Base-by-base conservation (phyloP, 2,797 vertebrate genomes). In the Sandelia bainsii region DNA sequence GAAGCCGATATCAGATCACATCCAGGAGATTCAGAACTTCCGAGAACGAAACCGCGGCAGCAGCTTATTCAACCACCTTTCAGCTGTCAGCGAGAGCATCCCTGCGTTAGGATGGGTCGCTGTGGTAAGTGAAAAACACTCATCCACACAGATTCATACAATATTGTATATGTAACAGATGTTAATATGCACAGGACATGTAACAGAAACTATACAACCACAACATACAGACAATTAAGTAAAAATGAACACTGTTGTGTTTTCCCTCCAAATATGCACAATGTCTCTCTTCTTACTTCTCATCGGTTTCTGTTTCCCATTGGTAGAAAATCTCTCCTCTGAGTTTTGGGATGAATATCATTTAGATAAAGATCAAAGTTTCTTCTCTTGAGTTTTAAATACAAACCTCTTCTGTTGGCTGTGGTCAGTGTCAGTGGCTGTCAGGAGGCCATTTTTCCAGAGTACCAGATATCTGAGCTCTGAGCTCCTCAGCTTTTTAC, bases 41-140 rank as follows among this genome's bases (percentile, higher is more conserved):
- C 91, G 98, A 64, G 98, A 99, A 83, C 94, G 93, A 80, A 97
- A 99, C 91, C 96, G 98, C 11, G 97, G 97, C 48, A 98, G 97
- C 86, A 58, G 62, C 70, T 91, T 98, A 90, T 99, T 99, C 90
- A 99, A 99, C 89, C 98, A 99, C 84, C 95, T 99, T 51, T 99
- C 98, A 0, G 98, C 98, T 0, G 92, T 99, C 88, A 99, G 98
- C 4, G 98, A 99, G 87, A 99, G 98, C 93, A 97, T 99, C 84
- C 95, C 98, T 0, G 98, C 97, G 5, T 95, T 99, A 23, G 98
- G 98, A 6, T 99, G 98, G 98, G 96, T 99, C 82, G 93, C 98
- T 12, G 96, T 99, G 96, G 98, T 99, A 83, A 96, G 96, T 45
- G 90, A 70, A 3, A 22, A 14, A 23, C 3, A 20, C 42, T 37